Evolutionary conservation across 1,140 invertebrate genomes (phyloP).

Genomic region (Drosophila ogumai): DNA sequence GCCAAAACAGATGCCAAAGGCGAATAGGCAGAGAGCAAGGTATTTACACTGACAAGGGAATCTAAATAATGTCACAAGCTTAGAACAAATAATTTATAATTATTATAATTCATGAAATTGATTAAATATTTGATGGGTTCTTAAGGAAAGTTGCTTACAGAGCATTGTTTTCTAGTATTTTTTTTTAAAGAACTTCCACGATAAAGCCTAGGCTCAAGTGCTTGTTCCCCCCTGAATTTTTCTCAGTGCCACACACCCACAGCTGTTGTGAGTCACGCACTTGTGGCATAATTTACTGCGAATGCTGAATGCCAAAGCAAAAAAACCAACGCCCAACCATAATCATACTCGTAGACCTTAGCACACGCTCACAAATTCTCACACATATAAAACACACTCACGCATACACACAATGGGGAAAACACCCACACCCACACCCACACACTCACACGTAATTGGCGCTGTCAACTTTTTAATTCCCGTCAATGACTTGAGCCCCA

Average conservation of each 20-base stretch:
- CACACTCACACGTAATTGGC: conserved; percentile 38
- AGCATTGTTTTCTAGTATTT: not conserved
- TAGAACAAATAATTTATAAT: not conserved
- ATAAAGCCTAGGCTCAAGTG: not conserved
- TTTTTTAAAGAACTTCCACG: no score
- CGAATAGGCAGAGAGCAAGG: not conserved
- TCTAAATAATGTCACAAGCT: not conserved
- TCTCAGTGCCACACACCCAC: not conserved
- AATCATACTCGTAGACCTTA: conserved; percentile 5
- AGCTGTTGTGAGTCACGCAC: conserved; percentile 61
- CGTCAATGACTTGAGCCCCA: conserved; percentile 49
- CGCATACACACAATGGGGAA: not conserved
- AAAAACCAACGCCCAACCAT: conserved; percentile 39
- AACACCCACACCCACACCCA: conserved; percentile 9
- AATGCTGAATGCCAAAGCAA: conserved; percentile 34
- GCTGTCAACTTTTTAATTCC: conserved; percentile 54
- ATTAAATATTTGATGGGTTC: no score
- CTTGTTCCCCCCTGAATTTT: not conserved
- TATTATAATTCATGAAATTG: no score
- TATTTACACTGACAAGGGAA: not conserved
- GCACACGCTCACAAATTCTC: not conserved
- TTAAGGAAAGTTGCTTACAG: not conserved
- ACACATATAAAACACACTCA: not conserved
- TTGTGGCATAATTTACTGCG: conserved; percentile 73
- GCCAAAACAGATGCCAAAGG: conserved; percentile 1